Percentiles rank a stretch among this genome's conserved stretches.
phyloP scores from a whole-genome alignment of 1,140 invertebrate species.

The Sinonovacula constricta region DNA sequence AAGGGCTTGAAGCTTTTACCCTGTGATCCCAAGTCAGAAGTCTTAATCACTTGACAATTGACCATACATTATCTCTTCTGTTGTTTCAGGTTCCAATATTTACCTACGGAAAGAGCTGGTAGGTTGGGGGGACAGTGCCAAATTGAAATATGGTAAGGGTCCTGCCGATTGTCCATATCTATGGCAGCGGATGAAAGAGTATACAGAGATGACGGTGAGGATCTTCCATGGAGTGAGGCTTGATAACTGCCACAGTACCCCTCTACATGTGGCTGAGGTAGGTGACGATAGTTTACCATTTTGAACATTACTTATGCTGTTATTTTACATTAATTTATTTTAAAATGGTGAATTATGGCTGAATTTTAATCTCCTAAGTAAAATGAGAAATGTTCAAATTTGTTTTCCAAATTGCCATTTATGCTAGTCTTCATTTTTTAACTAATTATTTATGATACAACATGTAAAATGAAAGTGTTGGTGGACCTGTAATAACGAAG shows the following conservation, averaged over 20 bases:
- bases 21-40: no score
- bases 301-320: no score
- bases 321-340: no score
- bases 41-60: neutral
- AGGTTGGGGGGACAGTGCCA: conserved; percentile 98
- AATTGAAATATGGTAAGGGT: conserved; percentile 91
- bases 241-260: conserved; percentile 99
- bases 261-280: conserved; percentile 93
- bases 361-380: no score
- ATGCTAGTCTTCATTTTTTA: no score
- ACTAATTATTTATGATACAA: no score
- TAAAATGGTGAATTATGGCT: no score
- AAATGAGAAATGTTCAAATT: no score
- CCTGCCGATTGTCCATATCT: conserved; percentile 95
- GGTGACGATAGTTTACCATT: conserved; percentile 5
- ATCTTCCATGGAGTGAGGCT: conserved; percentile 97
- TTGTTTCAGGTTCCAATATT: conserved; percentile 66
- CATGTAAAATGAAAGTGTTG: no score
- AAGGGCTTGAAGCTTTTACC: no score
- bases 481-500: no score
- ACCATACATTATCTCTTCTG: neutral
- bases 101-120: conserved; percentile 96
- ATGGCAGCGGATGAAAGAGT: conserved; percentile 96
- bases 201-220: conserved; percentile 91
- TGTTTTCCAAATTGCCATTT: no score